Evolutionary conservation across 2,797 vertebrate species (phyloP), one percentile per base, ranked within the genome.

Genomic region (Acrossocheilus fasciatus): DNA sequence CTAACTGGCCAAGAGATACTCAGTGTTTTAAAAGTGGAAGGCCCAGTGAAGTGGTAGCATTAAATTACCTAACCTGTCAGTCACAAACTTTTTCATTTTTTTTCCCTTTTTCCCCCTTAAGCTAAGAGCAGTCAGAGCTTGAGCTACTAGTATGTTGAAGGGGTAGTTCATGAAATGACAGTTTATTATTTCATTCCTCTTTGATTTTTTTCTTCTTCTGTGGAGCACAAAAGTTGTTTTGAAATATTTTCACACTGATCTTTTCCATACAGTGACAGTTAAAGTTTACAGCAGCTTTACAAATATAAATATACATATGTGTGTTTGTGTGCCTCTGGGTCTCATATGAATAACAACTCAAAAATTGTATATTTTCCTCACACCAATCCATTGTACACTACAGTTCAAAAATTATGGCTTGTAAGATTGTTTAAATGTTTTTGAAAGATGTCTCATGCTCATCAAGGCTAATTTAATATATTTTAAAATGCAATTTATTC

Each of bases 1-100:
- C 85, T 81, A 86, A 86, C 85, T 86, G 85, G 78, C 45, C 14
- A 81, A 81, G 70, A 81, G 77, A 81, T 86, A 81, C 85, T 81
- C 68, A 50, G 84, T 59, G 77, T 62, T 77, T 73, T 86, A 81
- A 81, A 86, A 87, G 86, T 73, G 77, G 78, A 81, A 57, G 64
- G 41, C 85, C 64, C 39, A 11, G 80, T 52, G 69, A 86, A 85
- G 85, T 85, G 75, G 74, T 54, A 59, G 85, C 77, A 78, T 88
- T 68, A 81, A 68, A 84, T 88, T 77, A 90, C 87, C 76, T 81
- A 84, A 76, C 62, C 68, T 85, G 83, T 81, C 88, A 89, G 57
- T 89, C 88, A 87, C 41, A 39, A 36, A 59, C 62, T 82, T 87
- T 30, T 23, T 69, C 6, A 18, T 69, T 79, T 43, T 62, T 59